Base-by-base conservation (phyloP, 2,113 vertebrate genomes). In the Barnardius zonarius region DNA sequence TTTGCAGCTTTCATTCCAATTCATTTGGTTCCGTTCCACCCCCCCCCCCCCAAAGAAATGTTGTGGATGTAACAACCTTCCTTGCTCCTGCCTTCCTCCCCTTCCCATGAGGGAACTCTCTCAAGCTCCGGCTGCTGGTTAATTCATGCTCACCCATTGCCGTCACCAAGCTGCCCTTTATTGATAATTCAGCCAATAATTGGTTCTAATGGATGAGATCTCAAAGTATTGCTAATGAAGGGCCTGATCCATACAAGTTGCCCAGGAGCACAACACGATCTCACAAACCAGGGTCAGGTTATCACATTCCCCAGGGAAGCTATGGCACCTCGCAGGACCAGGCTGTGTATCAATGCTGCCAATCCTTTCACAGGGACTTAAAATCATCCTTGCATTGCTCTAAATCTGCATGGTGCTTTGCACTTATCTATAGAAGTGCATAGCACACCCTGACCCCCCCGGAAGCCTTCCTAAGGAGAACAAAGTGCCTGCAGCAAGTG, bases 291-390 rank as follows among this genome's bases (percentile, higher is more conserved):
- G 7, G 19, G 35, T 33, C 13, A 25, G 49, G 35, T 49, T 24
- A 48, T 6, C 7, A 0, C 27, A 3, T 17, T 51, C 49, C 46
- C 17, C 13, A 31, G 33, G 68, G 44, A 35, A 62, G 20, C 5
- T 69, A 2, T 0, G 3, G 39, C 37, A 30, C 30, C 41, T 28
- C 17, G 12, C 5, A 27, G 86, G n/a, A 46, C 17, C 1, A 0
- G 68, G 17, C 7, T 23, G 48, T 31, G 31, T 19, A n/a, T 16
- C 43, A 73, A 7, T 9, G 25, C 62, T 39, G 54, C 73, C 37
- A 10, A 27, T 19, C 55, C 46, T 62, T 37, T 23, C 64, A 24
- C 37, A 12, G n/a, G 23, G 28, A 11, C 41, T 64, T 13, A 17
- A 31, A 68, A 14, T 31, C 22, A 51, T 5, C 52, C 12, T 43